Conservation (phyloP, 2,888 invertebrate species). For the Drosophila hamatofila region DNA sequence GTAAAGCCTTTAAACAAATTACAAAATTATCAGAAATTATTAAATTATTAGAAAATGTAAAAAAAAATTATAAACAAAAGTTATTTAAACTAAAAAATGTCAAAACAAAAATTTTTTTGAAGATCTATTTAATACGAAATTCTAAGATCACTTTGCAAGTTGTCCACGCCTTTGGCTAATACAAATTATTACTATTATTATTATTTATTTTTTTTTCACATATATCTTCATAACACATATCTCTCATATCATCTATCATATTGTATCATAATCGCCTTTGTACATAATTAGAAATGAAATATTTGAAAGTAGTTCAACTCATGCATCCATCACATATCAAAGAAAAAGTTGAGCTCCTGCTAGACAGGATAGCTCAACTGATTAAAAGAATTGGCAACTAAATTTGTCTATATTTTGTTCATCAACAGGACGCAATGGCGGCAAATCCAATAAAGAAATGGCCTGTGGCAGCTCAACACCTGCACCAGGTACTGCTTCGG, state of each 20-base stretch:
- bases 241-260: background rate
- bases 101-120: background rate
- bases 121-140: background rate
- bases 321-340: constrained; percentile 30
- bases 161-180: background rate
- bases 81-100: background rate
- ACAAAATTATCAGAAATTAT: too few relatives aligned
- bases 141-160: constrained; percentile 5
- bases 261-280: constrained; percentile 7
- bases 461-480: constrained; percentile 58
- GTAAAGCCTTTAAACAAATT: too few relatives aligned
- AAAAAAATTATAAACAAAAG: too few relatives aligned
- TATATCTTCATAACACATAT: too few relatives aligned
- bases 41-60: too few relatives aligned
- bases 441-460: constrained; percentile 86
- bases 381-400: background rate
- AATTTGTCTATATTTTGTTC: background rate
- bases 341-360: constrained; percentile 7
- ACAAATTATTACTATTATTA: too few relatives aligned
- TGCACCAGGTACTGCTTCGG: constrained; percentile 65
- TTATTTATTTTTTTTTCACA: background rate
- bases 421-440: constrained; percentile 86
- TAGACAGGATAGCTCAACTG: background rate
- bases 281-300: constrained; percentile 18
- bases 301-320: constrained; percentile 15